Evolutionary conservation across 2,888 invertebrate genomes (phyloP), one percentile per base, ranked within the genome.

Genomic region (Agrotis puta): DNA sequence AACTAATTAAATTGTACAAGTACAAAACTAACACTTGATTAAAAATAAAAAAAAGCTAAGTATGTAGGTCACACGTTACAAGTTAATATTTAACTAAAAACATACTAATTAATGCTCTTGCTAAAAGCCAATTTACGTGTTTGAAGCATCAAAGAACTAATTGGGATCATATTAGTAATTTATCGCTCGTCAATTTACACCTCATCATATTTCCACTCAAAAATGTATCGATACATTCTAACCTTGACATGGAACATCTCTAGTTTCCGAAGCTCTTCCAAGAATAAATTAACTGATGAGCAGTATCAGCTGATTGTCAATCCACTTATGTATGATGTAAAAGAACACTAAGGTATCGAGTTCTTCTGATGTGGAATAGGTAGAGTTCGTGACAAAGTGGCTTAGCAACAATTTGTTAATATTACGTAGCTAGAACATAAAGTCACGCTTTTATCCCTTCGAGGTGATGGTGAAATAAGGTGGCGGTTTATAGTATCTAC

Each of bases 171-270:
- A 18, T 43, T 24, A 27, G 7, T n/a, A 45, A 45, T 27, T 20
- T 2, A 13, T 24, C 4, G 9, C 45, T 18, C 18, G 18, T 18
- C 22, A 24, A 16, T n/a, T 50, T 48, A 18, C 16, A 7, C 43
- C 1, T 13, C 2, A 33, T 4, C 1, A 5, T 9, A 47, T n/a
- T 45, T 45, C n/a, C 1, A 16, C 2, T 48, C 16, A 24, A 45
- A 45, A 53, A 39, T 20, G 9, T 71, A 71, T 71, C 71, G 71
- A 71, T 71, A 65, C 3, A 33, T 47, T 39, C 1, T 48, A 5
- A 18, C 3, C 39, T 4, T 3, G 22, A 56, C 27, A 43, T 22
- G n/a, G 9, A 3, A 9, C 58, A 43, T 59, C 64, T 2, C 64
- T 64, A 58, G 20, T 48, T 45, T 20, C 18, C 45, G 1, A 18